A percentile compares a stretch with the other conserved stretches of the same genome.
Conservation (phyloP, 2,113 vertebrate species). For the Sialia sialis region DNA sequence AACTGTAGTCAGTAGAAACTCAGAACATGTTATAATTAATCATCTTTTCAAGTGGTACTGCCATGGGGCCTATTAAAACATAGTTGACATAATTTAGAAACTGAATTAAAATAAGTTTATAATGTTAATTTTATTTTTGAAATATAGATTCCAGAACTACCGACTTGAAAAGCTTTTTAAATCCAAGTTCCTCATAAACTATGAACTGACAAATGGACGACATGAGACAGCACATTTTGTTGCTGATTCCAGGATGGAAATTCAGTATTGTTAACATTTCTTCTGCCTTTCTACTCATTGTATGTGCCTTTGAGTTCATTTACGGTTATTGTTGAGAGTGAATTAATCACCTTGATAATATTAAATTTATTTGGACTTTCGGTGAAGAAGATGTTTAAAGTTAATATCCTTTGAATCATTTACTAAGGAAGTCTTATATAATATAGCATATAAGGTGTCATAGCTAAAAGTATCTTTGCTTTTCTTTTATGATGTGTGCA, state of each 20-base stretch:
- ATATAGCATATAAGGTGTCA: not conserved
- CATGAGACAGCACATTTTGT: not conserved
- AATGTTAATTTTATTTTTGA: not conserved
- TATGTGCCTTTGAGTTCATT: not conserved
- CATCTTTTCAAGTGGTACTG: not conserved
- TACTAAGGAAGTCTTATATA: not conserved
- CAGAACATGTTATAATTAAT: not conserved
- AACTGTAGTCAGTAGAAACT: not conserved
- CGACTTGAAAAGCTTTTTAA: not conserved
- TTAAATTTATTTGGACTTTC: slow-evolving; percentile 27
- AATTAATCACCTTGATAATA: slow-evolving; percentile 9
- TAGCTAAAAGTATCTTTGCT: not conserved
- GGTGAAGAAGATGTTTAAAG: slow-evolving; percentile 7
- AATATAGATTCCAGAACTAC: not conserved
- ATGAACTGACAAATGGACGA: not conserved
- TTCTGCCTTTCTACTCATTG: not conserved
- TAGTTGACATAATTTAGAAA: not conserved
- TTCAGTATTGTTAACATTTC: not conserved
- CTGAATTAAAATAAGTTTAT: not conserved
- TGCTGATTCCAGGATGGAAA: not conserved
- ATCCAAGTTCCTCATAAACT: not conserved
- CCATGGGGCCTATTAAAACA: not conserved
- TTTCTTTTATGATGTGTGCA: slow-evolving; percentile 34
- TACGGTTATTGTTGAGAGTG: not conserved
- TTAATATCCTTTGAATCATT: slow-evolving; percentile 53